Evolutionary conservation across 2,797 vertebrate species (phyloP).

Genomic region (Nannoperca obscura): DNA sequence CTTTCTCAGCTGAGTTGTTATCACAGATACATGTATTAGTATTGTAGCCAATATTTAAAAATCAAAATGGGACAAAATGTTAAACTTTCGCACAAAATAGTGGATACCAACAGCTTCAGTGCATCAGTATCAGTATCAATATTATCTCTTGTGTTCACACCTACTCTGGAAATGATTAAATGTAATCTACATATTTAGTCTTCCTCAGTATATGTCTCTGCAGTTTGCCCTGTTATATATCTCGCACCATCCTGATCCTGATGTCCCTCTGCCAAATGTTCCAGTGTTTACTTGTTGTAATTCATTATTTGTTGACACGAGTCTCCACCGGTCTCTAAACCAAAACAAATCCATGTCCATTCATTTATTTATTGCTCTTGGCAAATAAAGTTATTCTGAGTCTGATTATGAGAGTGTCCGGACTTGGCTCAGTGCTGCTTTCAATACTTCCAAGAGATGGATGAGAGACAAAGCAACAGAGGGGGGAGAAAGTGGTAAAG

Average conservation of each 20-base stretch:
- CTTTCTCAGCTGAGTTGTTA: slow-evolving; percentile 3
- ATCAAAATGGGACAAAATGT: no score
- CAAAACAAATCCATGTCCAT: slow-evolving; percentile 54
- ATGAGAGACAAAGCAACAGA: slow-evolving; percentile 51
- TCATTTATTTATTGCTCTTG: slow-evolving; percentile 64
- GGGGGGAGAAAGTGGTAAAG: slow-evolving; percentile 45
- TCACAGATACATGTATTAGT: neutral
- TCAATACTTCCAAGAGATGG: slow-evolving; percentile 62
- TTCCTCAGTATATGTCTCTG: neutral
- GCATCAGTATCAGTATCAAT: no score
- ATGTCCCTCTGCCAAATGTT: slow-evolving; percentile 31
- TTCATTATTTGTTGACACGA: slow-evolving; percentile 49
- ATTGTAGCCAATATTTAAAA: no score
- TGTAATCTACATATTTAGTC: neutral
- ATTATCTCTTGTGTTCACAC: no score
- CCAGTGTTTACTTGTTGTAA: slow-evolving; percentile 36
- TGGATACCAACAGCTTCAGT: neutral
- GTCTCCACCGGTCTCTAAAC: slow-evolving; percentile 11
- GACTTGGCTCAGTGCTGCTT: slow-evolving; percentile 53
- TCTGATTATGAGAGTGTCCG: slow-evolving; percentile 47
- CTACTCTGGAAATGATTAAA: neutral
- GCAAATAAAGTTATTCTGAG: slow-evolving; percentile 44
- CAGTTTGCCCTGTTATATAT: neutral
- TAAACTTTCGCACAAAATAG: neutral
- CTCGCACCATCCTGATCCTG: slow-evolving; percentile 7